Base-by-base conservation (phyloP, 1,140 invertebrate genomes). In the Hermetia illucens region DNA sequence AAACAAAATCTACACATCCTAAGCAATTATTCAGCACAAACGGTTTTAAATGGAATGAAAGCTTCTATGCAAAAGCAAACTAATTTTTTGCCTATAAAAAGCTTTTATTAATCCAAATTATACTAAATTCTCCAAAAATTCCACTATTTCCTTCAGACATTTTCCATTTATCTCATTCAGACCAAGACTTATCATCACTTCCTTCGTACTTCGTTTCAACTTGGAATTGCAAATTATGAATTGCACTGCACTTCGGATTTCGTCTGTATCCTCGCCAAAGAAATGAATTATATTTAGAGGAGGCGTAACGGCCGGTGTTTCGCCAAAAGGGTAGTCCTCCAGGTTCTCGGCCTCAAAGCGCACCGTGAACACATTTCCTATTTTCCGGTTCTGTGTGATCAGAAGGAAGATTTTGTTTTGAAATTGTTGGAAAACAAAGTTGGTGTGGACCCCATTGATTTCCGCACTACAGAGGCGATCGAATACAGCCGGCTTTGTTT, bases 341-440 rank as follows among this genome's bases (percentile, higher is more conserved):
- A 48, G 49, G 1, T 29, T 36, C 9, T 49, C 37, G 4, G 50
- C 41, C 25, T 58, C 55, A 29, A 55, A 58, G 6, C 42, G 29
- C 15, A 58, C 53, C 15, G 42, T 47, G 34, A 48, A 58, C 3
- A 54, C 30, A 13, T 49, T 51, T 37, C 53, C 47, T 37, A 58
- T 21, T 29, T 51, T 52, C 4, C 50, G 50, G 21, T 51, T 39
- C 39, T 58, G 55, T 2, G 55, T 58, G 18, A 52, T 39, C 1
- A 58, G 17, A n/a, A 58, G 29, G 27, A 58, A 37, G 46, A 51
- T 55, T 29, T 58, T 55, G 39, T 55, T 52, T 3, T 44, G 42
- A 13, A 58, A 58, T 18, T 33, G 10, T 12, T 58, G 52, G 13
- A 48, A 54, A 5, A 58, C 55, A 6, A 58, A 49, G 17, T 58